Evolutionary conservation across 2,797 vertebrate genomes (phyloP), one percentile per base, ranked within the genome.

Genomic region (Gobio occitaniae): DNA sequence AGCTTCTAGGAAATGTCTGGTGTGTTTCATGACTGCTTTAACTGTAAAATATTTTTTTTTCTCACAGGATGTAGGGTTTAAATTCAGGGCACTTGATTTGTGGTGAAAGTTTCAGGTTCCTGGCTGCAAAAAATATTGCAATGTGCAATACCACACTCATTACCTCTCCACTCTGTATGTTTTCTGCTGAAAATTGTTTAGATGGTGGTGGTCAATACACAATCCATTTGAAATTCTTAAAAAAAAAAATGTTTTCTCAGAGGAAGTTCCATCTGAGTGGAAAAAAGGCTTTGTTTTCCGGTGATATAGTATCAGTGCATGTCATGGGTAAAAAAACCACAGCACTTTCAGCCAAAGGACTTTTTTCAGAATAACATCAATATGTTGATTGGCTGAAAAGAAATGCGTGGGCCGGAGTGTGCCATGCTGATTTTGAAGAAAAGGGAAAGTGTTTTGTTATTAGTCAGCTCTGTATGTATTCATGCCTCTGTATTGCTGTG

Each of bases 281-380:
- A 19, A n/a, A 72, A 61, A 54, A 10, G 5, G 12, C 6, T 25
- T 74, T 72, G 8, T 29, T 71, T 72, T 72, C 83, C 29, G 44
- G 41, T 79, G 76, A 72, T 50, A 72, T 36, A 74, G 32, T 72
- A 54, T 74, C 6, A 66, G 32, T 65, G 52, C 38, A 48, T 77
- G 44, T 88, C 85, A 78, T 69, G 21, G 72, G 44, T 88, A 56
- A 86, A 61, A 9, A 91, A 86, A 36, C 19, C 47, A 47, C 8
- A 44, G 1, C 1, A 36, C 25, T 65, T 80, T 86, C 88, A 66
- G 21, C 32, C 48, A 36, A 52, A 71, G 36, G 25, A 38, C 13
- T 41, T 78, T 61, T 80, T 80, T 78, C 29, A 66, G 19, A 80
- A 50, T 78, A 4, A 70, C 68, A 38, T 2, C 74, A n/a, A 70